Evolutionary conservation across 2,888 invertebrate genomes (phyloP), one percentile per base, ranked within the genome.

Genomic region (Patella pellucida): DNA sequence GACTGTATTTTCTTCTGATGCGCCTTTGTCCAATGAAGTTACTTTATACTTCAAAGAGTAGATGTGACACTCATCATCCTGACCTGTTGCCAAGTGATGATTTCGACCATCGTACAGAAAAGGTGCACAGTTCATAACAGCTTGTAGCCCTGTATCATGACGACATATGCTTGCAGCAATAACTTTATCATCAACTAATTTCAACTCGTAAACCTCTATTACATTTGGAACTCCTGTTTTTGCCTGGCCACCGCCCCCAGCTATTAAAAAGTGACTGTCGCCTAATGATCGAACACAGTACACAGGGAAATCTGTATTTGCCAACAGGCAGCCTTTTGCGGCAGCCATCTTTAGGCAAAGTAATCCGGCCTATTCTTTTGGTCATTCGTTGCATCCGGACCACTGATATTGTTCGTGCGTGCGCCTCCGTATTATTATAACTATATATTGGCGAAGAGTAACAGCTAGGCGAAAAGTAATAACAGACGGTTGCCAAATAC

Each of bases 221-320:
- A 97, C 97, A 93, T 99, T 99, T 56, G 96, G 95, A 75, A 99
- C 96, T 74, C 99, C 99, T 69, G 98, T 98, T 91, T 97, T 98
- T 19, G 98, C 95, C 56, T 96, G 95, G 76, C 99, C 99, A 78
- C 99, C 99, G 74, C 99, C 99, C 74, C 99, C 99, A 80, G 96
- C 98, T 71, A 99, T 97, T 79, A 99, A 92, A 86, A 99, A 95
- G 92, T 98, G 97, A 83, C 97, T 94, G 91, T 96, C 96, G 52
- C 96, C 96, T 78, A 98, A 92, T 93, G 96, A 95, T 92, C 96
- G 95, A 52, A 98, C 93, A 3, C 96, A 95, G 91, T 97, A 98
- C 78, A 97, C 93, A 7, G 98, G 98, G 92, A 97, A 91, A 83
- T 89, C 87, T 56, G 89, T 86, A 69, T 85, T 84, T 62, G 87